Evolutionary conservation across 1,140 invertebrate species (phyloP).

Genomic region (Halyomorpha halys): DNA sequence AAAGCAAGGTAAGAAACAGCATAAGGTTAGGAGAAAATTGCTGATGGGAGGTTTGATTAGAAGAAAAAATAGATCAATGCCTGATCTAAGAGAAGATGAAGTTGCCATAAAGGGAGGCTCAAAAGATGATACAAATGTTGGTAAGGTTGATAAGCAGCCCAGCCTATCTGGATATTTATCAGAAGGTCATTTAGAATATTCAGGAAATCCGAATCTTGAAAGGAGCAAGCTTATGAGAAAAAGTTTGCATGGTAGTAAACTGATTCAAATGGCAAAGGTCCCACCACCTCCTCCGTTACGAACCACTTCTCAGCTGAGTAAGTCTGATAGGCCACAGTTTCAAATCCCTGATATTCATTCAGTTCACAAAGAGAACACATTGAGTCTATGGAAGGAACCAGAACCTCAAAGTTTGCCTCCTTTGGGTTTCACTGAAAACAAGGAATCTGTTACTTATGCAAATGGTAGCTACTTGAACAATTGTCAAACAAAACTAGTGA

Average conservation of each 20-base stretch:
- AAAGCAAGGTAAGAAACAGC: conserved; percentile 76
- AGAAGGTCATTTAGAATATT: conserved; percentile 72
- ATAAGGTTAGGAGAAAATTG: conserved; percentile 76
- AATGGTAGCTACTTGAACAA: conserved; percentile 38
- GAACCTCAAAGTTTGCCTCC: conserved; percentile 40
- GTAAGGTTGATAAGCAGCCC: conserved; percentile 49
- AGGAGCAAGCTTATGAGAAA: conserved; percentile 79
- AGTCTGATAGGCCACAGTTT: conserved; percentile 41
- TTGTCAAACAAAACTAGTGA: conserved; percentile 48
- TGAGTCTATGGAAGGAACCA: conserved; percentile 16
- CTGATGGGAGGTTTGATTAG: conserved; percentile 80
- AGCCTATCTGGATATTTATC: conserved; percentile 71
- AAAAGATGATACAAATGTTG: conserved; percentile 56
- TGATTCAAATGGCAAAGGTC: conserved; percentile 66
- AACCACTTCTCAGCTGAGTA: conserved; percentile 68
- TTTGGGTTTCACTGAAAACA: conserved; percentile 15
- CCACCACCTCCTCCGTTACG: conserved; percentile 74
- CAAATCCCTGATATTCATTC: conserved; percentile 36
- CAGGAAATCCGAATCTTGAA: conserved; percentile 70
- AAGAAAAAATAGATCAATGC: conserved; percentile 82
- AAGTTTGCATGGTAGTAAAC: conserved; percentile 67
- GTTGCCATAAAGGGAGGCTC: conserved; percentile 34
- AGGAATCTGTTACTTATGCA: conserved; percentile 44
- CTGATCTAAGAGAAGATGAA: conserved; percentile 63
- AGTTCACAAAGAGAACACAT: conserved; percentile 19